Evolutionary conservation across 2,113 vertebrate genomes (phyloP), one percentile per base, ranked within the genome.

Genomic region (Callithrix jacchus): DNA sequence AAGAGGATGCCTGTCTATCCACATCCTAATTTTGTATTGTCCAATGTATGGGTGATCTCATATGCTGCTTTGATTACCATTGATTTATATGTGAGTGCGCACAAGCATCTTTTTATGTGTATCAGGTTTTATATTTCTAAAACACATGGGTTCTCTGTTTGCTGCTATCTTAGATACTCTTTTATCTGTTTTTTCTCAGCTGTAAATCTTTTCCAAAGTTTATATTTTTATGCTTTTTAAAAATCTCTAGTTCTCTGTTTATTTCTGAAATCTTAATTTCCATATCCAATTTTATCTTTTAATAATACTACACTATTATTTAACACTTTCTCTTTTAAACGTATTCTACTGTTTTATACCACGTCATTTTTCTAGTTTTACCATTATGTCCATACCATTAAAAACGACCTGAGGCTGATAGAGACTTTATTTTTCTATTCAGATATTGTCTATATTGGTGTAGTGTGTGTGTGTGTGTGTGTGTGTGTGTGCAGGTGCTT

Each of bases 361-460:
- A 42, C 47, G 17, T 77, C 6, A 70, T 4, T 71, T 84, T 96
- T 80, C 16, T 25, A 82, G 12, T 73, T 90, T 91, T 58, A 6
- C 16, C 6, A 82, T 56, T 90, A 61, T 35, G 12, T 0, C 7
- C 2, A 73, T 58, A 77, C 5, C 37, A 81, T 70, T 88, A 85
- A n/a, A 96, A 87, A n/a, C 16, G 21, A 58, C 25, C 45, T 73
- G 71, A 73, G 10, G 20, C 25, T 81, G 25, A 87, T 56, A 83
- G n/a, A 42, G 47, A 74, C 13, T 79, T 74, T 52, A n/a, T n/a
- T 40, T 87, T 92, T 93, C 64, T 93, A 32, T 77, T 88, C n/a
- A 61, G 42, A 68, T 11, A 37, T 47, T 66, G 1, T 82, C 42
- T 93, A 3, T 32, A 30, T 8, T 73, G 4, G 14, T 89, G 25